A percentile compares a stretch with the other conserved stretches of the same genome.
phyloP scores from a whole-genome alignment of 2,888 invertebrate species.

The Drosophila anomalata region DNA sequence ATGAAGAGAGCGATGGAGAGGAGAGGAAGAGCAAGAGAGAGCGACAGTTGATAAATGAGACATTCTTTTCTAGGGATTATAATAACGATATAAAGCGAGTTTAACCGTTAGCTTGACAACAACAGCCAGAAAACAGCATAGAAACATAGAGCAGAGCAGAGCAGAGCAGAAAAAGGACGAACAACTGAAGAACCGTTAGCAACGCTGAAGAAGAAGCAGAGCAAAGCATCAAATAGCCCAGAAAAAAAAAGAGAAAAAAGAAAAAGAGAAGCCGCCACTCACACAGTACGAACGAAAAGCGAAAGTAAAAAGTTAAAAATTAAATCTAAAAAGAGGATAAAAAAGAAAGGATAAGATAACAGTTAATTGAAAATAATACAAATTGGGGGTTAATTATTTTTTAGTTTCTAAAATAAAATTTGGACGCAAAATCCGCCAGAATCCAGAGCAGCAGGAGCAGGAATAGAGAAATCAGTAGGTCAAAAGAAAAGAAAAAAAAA shows the following conservation, averaged over 20 bases:
- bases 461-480: slow-evolving; percentile 7
- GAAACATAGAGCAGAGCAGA: slow-evolving; percentile 11
- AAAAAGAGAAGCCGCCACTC: slow-evolving; percentile 40
- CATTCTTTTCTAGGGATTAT: slow-evolving; percentile 35
- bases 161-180: slow-evolving; percentile 10
- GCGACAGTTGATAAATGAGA: slow-evolving; percentile 32
- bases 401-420: slow-evolving; percentile 46
- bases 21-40: slow-evolving; percentile 7
- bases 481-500: slow-evolving; percentile 9
- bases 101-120: slow-evolving; percentile 38
- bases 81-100: slow-evolving; percentile 67
- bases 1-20: slow-evolving; percentile 17
- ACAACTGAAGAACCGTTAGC: slow-evolving; percentile 33
- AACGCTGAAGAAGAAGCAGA: slow-evolving; percentile 23
- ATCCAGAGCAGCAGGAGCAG: slow-evolving; percentile 42
- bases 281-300: slow-evolving; percentile 40
- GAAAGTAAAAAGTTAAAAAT: slow-evolving; percentile 9
- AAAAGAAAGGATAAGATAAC: slow-evolving; percentile 12
- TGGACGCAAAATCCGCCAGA: slow-evolving; percentile 61
- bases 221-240: slow-evolving; percentile 58
- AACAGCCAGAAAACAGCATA: slow-evolving; percentile 21
- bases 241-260: slow-evolving; percentile 13
- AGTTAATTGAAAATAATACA: slow-evolving; percentile 32
- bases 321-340: slow-evolving; percentile 4
- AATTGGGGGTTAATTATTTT: slow-evolving; percentile 59